A percentile compares a stretch with the other conserved stretches of the same genome.
These are phyloP conservation scores for Gasterosteus nipponicus DNA, from an alignment of 2,113 vertebrate species.

Conservation along the genomic window DNA sequence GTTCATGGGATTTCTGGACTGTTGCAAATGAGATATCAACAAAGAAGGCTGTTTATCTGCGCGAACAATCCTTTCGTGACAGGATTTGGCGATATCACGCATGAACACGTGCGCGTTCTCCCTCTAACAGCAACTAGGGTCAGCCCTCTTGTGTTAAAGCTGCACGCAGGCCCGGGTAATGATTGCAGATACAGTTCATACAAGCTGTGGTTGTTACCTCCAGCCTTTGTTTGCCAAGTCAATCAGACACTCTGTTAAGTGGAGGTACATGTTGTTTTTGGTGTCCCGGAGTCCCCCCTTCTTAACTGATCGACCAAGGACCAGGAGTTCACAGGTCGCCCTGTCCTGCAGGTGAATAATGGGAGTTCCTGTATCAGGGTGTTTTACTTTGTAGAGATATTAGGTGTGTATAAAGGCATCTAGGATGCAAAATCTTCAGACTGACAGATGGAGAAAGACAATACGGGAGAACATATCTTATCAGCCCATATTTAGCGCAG, in stretches of 20 bases:
- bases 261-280: constrained; percentile 41
- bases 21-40: constrained; percentile 56
- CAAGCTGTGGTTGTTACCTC: constrained; percentile 37
- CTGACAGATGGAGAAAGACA: no score
- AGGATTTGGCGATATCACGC: constrained; percentile 24
- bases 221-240: constrained; percentile 53
- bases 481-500: no score
- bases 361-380: no score
- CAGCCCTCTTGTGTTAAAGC: constrained; percentile 32
- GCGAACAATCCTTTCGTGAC: constrained; percentile 45
- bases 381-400: no score
- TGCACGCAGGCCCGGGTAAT: constrained; percentile 44
- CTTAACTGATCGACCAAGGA: constrained; percentile 21
- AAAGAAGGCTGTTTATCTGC: constrained; percentile 66
- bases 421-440: no score
- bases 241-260: constrained; percentile 53
- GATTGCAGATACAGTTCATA: constrained; percentile 50
- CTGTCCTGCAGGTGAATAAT: no score
- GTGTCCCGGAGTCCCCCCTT: constrained; percentile 8
- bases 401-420: no score
- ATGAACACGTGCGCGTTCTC: constrained; percentile 10
- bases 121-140: constrained; percentile 26
- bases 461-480: no score
- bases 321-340: constrained; percentile 9
- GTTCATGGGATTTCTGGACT: constrained; percentile 35